These are phyloP conservation scores for Hyperoodon ampullatus DNA, from an alignment of 2,113 vertebrate genomes.

Conservation along the genomic window DNA sequence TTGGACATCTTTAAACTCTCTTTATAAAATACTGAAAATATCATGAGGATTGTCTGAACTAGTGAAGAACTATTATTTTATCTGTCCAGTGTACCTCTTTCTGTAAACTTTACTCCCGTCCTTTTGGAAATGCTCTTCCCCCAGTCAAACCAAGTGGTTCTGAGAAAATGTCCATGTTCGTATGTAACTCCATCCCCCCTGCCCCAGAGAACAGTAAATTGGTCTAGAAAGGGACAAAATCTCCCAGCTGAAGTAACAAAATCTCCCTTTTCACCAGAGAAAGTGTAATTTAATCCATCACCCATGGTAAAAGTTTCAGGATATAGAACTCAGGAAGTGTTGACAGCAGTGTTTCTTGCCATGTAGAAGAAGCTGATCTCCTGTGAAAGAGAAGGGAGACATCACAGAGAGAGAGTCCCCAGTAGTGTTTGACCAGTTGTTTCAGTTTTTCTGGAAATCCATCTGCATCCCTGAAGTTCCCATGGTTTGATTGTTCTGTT, in stretches of 20 bases:
- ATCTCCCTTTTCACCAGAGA: not conserved
- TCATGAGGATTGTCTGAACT: not conserved
- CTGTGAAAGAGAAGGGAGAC: not conserved
- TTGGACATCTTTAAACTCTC: not conserved
- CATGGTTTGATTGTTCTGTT: not conserved
- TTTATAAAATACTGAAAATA: not conserved
- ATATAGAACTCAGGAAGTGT: not conserved
- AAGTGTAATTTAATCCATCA: not conserved
- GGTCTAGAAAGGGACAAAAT: not conserved
- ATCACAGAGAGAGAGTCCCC: not conserved
- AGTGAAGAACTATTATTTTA: not conserved
- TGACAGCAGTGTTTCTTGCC: not conserved
- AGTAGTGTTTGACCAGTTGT: no score
- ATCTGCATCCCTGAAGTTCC: not conserved
- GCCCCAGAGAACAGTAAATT: not conserved
- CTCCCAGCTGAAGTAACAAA: not conserved
- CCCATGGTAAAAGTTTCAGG: not conserved
- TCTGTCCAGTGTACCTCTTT: not conserved
- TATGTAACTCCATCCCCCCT: not conserved
- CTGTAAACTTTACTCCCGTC: not conserved
- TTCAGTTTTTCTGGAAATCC: not conserved
- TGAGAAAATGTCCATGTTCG: not conserved
- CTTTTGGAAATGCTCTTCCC: not conserved
- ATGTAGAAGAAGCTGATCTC: not conserved
- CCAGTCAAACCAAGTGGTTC: not conserved